phyloP scores from a whole-genome alignment of 2,888 invertebrate genomes.

The Nemapogon koenigi region DNA sequence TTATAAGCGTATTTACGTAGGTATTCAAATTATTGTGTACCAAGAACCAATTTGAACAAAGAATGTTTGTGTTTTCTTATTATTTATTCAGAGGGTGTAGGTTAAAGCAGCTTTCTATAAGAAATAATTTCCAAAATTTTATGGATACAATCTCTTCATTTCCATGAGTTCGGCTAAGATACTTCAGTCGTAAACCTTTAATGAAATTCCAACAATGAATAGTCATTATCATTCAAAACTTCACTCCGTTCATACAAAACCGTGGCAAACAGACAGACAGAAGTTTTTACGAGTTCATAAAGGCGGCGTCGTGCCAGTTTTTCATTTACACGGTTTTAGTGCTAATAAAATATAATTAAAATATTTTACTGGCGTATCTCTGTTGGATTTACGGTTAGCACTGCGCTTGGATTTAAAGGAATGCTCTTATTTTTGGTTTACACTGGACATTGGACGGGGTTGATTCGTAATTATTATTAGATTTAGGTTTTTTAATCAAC shows the following conservation, averaged over 20 bases:
- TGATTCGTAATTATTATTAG: too few species aligned
- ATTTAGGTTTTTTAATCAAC: too few species aligned
- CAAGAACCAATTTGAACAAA: too few species aligned
- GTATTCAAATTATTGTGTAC: too few species aligned
- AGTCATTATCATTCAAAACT: conserved; percentile 37
- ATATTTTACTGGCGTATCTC: conserved; percentile 59
- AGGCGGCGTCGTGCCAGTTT: conserved; percentile 50
- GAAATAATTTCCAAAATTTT: too few species aligned
- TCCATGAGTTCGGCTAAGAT: conserved; percentile 21
- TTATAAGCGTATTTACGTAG: too few species aligned
- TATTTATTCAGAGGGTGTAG: too few species aligned
- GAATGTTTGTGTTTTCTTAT: too few species aligned
- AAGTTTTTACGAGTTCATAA: conserved; percentile 63
- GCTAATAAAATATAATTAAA: conserved; percentile 64
- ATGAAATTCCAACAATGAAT: conserved; percentile 53
- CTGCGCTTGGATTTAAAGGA: conserved; percentile 30
- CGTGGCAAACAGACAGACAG: conserved; percentile 33
- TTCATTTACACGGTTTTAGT: conserved; percentile 64
- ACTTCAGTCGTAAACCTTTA: conserved; percentile 28
- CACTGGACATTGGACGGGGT: conserved; percentile 22
- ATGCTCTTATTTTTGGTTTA: conserved; percentile 25
- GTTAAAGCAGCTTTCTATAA: too few species aligned
- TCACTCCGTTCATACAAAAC: conserved; percentile 24
- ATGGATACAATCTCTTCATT: conserved; percentile 5
- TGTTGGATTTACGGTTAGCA: conserved; percentile 43